Evolutionary conservation across 2,113 vertebrate species (phyloP).

Genomic region (Poicephalus meyeri): DNA sequence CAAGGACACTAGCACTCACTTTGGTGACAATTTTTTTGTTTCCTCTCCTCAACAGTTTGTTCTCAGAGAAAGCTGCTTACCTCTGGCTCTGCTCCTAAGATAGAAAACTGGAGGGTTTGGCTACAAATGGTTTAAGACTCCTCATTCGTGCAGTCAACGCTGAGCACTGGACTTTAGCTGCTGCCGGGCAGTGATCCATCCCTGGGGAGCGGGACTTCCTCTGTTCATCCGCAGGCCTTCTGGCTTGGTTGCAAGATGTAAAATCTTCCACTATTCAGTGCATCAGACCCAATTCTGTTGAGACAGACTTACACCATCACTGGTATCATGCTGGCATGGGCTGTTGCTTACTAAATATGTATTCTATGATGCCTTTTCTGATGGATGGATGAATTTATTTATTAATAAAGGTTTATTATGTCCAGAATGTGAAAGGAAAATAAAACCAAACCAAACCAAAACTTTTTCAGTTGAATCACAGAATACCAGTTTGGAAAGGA

Average conservation of each 20-base stretch:
- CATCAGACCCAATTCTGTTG: background rate
- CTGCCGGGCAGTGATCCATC: background rate
- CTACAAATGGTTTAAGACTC: fast-evolving
- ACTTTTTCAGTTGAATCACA: background rate
- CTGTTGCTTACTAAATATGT: background rate
- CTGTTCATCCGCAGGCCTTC: fast-evolving
- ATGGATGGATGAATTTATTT: background rate
- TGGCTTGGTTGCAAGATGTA: background rate
- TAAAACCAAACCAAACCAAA: background rate
- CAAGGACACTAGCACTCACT: background rate
- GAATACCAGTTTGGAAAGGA: background rate
- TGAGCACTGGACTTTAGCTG: background rate
- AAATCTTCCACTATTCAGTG: background rate
- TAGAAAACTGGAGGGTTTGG: background rate
- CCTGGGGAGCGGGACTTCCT: background rate
- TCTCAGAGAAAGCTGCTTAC: background rate
- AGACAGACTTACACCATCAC: no score
- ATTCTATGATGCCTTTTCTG: background rate
- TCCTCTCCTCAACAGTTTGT: background rate
- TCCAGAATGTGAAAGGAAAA: background rate
- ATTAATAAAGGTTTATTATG: background rate
- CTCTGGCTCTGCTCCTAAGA: background rate
- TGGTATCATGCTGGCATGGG: fast-evolving
- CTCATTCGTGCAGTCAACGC: fast-evolving
- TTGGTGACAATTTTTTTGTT: background rate